Conservation (phyloP, 2,888 invertebrate species). For the Hirtodrosophila confusa region DNA sequence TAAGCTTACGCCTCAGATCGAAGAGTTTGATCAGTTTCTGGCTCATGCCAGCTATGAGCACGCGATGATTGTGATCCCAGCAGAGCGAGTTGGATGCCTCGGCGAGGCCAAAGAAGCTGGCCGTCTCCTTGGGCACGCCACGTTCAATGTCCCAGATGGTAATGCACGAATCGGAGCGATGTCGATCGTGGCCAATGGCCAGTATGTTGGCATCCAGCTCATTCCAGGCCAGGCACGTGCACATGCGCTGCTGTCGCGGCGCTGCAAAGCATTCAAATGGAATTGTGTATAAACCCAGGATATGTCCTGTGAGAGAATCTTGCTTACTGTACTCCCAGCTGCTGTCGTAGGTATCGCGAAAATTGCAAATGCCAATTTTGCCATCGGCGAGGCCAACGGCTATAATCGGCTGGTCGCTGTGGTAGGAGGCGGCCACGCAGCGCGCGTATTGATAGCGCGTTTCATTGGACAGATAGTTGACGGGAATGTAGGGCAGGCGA, state of each 20-base stretch:
- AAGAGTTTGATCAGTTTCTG: constrained; percentile 94
- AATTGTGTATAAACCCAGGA: too few species aligned
- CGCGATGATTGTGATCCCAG: constrained; percentile 91
- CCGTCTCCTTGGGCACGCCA: constrained; percentile 82
- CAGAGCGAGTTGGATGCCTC: constrained; percentile 93
- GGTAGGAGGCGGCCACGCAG: constrained; percentile 94
- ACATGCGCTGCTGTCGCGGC: constrained; percentile 92
- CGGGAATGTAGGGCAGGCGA: constrained; percentile 77
- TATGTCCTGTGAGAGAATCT: too few species aligned
- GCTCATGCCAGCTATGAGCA: constrained; percentile 95
- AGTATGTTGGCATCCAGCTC: constrained; percentile 91
- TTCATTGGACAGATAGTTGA: constrained; percentile 81
- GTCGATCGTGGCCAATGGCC: constrained; percentile 94
- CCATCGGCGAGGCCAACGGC: constrained; percentile 96
- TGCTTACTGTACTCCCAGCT: constrained; percentile 83
- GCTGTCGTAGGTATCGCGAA: constrained; percentile 88
- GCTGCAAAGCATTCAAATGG: constrained; percentile 85
- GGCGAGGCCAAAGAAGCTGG: constrained; percentile 90
- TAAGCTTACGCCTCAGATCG: constrained; percentile 91
- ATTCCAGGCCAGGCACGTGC: constrained; percentile 95
- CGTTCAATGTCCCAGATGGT: constrained; percentile 92
- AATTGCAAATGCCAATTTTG: constrained; percentile 91
- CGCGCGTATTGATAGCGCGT: constrained; percentile 90
- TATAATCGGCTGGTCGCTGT: constrained; percentile 90
- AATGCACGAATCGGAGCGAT: constrained; percentile 94